These are phyloP conservation scores for Emydura subglobosa DNA, from an alignment of 2,113 vertebrate species.

Conservation along the genomic window DNA sequence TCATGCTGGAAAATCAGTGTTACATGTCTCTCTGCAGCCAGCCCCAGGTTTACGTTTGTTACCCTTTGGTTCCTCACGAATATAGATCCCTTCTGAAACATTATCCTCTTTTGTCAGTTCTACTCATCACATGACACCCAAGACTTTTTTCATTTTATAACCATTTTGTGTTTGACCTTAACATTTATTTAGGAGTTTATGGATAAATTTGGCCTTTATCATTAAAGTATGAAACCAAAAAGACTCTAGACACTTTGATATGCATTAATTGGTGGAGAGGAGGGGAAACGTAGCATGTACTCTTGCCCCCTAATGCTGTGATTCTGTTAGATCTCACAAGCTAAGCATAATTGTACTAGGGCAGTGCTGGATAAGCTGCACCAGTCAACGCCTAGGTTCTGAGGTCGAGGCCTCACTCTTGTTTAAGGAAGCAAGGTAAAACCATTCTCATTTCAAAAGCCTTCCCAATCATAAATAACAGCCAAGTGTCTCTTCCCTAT, in stretches of 20 bases:
- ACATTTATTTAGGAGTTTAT: not conserved
- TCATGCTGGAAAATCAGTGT: not conserved
- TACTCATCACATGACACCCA: not conserved
- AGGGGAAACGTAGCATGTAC: constrained; percentile 16
- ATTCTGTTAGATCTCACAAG: constrained; percentile 64
- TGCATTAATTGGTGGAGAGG: constrained; percentile 51
- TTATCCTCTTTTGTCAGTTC: not conserved
- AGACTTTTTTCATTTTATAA: not conserved
- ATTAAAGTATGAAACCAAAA: constrained; percentile 60
- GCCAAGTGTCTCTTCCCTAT: not conserved
- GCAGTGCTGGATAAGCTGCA: not conserved
- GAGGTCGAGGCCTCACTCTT: not conserved
- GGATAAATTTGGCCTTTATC: constrained; percentile 5
- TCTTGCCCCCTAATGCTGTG: constrained; percentile 42
- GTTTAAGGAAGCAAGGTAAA: not conserved
- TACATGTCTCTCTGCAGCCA: not conserved
- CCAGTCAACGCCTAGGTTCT: constrained; percentile 23
- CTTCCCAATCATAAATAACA: not conserved
- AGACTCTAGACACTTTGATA: constrained; percentile 61
- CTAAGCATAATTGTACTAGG: constrained; percentile 29
- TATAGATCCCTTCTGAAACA: not conserved
- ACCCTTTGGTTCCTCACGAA: not conserved
- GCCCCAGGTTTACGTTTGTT: not conserved
- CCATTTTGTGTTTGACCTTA: not conserved
- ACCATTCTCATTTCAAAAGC: not conserved